Percentiles rank a stretch among this genome's conserved stretches.
Evolutionary conservation across 2,113 vertebrate genomes (phyloP).

Genomic region (Ifrita kowaldi): DNA sequence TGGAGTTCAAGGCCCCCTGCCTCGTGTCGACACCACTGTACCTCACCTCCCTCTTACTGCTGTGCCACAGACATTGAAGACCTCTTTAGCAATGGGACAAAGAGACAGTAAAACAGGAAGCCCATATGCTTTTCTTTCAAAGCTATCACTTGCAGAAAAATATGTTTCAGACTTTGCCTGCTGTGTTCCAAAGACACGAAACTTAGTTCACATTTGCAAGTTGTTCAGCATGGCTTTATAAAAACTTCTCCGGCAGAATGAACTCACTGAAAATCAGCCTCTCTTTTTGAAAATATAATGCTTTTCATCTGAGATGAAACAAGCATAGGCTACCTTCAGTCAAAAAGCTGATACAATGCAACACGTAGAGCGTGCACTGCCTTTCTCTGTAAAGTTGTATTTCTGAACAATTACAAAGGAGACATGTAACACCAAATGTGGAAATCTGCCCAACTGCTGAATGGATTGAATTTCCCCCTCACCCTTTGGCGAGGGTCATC

Average conservation of each 20-base stretch:
- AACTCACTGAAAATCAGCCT: neutral
- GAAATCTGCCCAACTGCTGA: neutral
- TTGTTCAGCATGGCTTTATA: neutral
- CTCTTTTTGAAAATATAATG: conserved; percentile 16
- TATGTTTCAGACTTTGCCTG: neutral
- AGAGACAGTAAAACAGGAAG: neutral
- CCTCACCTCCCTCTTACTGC: neutral
- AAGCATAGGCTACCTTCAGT: neutral
- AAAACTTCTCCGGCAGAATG: neutral
- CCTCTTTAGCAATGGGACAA: neutral
- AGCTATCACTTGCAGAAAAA: neutral
- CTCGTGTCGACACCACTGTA: neutral
- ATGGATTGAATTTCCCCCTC: neutral
- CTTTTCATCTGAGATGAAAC: conserved; percentile 1
- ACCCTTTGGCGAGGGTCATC: neutral
- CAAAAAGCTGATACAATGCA: neutral
- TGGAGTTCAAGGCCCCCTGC: neutral
- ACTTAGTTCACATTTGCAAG: neutral
- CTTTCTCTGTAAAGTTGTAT: neutral
- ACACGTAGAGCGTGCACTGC: rapidly evolving
- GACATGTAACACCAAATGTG: neutral
- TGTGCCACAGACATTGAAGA: neutral
- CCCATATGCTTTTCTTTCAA: neutral
- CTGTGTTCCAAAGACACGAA: conserved; percentile 23
- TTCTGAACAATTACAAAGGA: neutral